phyloP scores from a whole-genome alignment of 2,113 vertebrate species.

The Phycodurus eques region DNA sequence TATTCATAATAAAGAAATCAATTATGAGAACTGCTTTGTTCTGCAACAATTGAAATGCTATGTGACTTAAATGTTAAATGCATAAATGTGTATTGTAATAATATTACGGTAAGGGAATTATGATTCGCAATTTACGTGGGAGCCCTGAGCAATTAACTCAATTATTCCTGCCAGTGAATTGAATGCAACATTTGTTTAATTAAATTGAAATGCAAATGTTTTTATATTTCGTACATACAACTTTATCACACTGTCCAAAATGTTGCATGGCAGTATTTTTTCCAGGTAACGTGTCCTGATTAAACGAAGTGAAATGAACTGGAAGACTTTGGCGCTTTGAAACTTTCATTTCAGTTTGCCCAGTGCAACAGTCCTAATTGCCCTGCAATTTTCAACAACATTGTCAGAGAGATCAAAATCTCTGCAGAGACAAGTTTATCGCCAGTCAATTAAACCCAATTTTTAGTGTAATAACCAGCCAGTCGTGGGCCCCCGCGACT shows the following conservation, averaged over 20 bases:
- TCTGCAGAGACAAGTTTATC: slow-evolving; percentile 24
- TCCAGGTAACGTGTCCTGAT: slow-evolving; percentile 9
- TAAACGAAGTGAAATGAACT: slow-evolving; percentile 3
- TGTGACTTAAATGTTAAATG: too few species aligned
- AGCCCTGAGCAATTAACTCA: too few species aligned
- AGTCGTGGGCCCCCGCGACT: slow-evolving; percentile 18
- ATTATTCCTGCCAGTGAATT: not conserved
- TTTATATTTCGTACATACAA: too few species aligned
- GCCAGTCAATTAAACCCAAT: slow-evolving; percentile 40
- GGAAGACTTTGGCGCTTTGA: slow-evolving; percentile 17
- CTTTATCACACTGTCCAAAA: not conserved
- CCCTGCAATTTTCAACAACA: slow-evolving; percentile 33
- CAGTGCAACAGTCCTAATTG: slow-evolving; percentile 24
- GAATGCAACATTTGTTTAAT: not conserved
- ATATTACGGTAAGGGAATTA: not conserved
- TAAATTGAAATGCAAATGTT: not conserved
- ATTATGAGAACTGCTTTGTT: too few species aligned
- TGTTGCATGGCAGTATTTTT: not conserved
- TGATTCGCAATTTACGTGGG: too few species aligned
- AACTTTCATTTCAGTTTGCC: slow-evolving; percentile 29
- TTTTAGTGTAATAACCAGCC: slow-evolving; percentile 28
- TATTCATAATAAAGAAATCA: too few species aligned
- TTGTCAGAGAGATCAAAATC: slow-evolving; percentile 11
- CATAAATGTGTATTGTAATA: not conserved
- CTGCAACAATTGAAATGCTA: too few species aligned